These are phyloP conservation scores for Phaonia tiefii DNA, from an alignment of 2,888 invertebrate species.

Conservation along the genomic window DNA sequence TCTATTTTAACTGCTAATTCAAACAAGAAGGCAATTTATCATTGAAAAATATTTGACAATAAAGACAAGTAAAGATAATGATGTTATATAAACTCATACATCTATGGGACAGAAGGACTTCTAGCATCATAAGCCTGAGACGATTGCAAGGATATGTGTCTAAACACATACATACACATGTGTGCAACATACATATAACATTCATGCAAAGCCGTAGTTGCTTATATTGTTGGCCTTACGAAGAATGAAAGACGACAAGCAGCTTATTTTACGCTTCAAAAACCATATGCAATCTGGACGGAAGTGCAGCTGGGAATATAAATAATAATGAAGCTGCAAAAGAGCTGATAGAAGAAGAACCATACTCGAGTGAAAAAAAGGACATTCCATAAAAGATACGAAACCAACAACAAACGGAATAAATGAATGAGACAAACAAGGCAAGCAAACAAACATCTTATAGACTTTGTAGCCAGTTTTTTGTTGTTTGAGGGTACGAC, in stretches of 20 bases:
- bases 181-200: neutral
- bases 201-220: neutral
- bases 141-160: neutral
- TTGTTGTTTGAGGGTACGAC: neutral
- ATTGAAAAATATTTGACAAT: conserved; percentile 67
- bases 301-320: conserved; percentile 67
- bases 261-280: conserved; percentile 68
- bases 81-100: conserved; percentile 63
- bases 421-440: conserved; percentile 54
- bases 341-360: neutral
- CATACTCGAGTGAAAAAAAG: conserved; percentile 41
- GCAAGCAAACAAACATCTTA: conserved; percentile 57
- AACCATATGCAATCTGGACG: conserved; percentile 63
- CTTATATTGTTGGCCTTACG: neutral
- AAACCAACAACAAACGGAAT: conserved; percentile 8
- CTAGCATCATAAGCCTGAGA: conserved; percentile 12
- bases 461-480: conserved; percentile 45
- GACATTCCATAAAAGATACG: conserved; percentile 53
- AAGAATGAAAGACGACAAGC: conserved; percentile 50
- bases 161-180: neutral
- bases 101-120: conserved; percentile 15
- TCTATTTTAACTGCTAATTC: conserved; percentile 59
- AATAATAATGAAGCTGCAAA: conserved; percentile 58
- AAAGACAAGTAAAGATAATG: conserved; percentile 67
- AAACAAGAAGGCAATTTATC: conserved; percentile 66